Conservation (phyloP, 2,113 vertebrate genomes). For the Plestiodon gilberti region DNA sequence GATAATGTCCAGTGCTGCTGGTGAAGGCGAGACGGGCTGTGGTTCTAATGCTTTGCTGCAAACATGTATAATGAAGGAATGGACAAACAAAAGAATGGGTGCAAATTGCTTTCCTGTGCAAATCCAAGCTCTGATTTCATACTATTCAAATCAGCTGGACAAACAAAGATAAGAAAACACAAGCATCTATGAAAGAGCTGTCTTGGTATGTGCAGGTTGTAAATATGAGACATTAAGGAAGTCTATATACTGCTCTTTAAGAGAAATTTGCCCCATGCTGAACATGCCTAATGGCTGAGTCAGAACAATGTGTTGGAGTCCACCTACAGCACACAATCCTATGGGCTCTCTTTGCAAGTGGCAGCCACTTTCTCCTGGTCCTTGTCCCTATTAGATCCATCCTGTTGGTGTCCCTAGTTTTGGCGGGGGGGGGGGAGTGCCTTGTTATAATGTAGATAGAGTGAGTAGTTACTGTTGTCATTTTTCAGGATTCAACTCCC, state of each 20-base stretch:
- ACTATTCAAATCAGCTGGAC: not conserved
- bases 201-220: not conserved
- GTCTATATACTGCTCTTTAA: not conserved
- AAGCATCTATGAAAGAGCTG: not conserved
- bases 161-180: not conserved
- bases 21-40: not conserved
- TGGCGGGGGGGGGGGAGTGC: no score
- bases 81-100: not conserved
- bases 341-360: no score
- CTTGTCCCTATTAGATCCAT: no score
- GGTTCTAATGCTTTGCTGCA: not conserved
- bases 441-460: no score
- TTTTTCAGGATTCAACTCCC: no score
- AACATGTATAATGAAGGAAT: not conserved
- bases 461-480: no score
- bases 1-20: not conserved
- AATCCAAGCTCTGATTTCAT: not conserved
- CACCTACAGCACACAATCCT: not conserved
- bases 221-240: not conserved
- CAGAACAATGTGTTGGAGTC: not conserved
- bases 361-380: no score
- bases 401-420: no score
- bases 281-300: not conserved
- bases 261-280: not conserved
- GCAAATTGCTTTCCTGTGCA: not conserved